Evolutionary conservation across 2,113 vertebrate species (phyloP).

Genomic region (Tapirus terrestris): DNA sequence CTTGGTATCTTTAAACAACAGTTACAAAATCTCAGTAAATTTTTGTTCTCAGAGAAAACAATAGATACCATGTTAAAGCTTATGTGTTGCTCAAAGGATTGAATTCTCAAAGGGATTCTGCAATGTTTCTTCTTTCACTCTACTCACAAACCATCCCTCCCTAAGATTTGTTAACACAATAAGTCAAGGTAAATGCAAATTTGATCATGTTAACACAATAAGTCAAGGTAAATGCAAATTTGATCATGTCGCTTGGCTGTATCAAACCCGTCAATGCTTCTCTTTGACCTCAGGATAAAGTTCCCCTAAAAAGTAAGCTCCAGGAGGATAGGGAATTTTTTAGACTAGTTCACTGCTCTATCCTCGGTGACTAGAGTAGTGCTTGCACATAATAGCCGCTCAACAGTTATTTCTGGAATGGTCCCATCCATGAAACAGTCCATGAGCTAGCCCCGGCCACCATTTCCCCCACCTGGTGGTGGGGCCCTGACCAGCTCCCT

Average conservation of each 20-base stretch:
- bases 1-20: conserved; percentile 50
- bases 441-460: not conserved
- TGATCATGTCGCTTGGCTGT: not conserved
- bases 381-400: not conserved
- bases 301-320: not conserved
- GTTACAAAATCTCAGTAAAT: conserved; percentile 1
- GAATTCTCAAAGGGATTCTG: not conserved
- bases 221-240: not conserved
- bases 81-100: not conserved
- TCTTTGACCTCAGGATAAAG: not conserved
- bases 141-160: not conserved
- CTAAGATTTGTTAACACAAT: not conserved
- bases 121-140: not conserved
- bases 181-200: not conserved
- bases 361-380: not conserved
- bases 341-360: not conserved
- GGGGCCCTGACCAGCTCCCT: accelerated
- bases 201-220: not conserved
- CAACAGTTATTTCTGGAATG: not conserved
- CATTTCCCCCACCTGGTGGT: not conserved
- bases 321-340: not conserved
- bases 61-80: not conserved
- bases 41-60: not conserved
- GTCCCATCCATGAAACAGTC: no score
- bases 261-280: not conserved